phyloP scores from a whole-genome alignment of 2,888 invertebrate genomes.

The Oligia strigilis region DNA sequence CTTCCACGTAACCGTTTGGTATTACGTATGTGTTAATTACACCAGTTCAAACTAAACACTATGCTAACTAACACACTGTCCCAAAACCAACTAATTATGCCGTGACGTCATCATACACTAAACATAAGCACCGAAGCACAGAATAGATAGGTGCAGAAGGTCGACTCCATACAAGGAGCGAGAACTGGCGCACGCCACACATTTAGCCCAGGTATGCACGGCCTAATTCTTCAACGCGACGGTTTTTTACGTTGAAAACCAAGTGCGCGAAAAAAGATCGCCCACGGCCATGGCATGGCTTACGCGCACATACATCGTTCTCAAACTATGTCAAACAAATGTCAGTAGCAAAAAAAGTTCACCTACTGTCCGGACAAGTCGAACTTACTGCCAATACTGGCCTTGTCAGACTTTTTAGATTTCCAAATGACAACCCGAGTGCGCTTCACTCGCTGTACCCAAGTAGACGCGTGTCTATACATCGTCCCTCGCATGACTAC shows the following conservation, averaged over 20 bases:
- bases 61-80: conserved; percentile 54
- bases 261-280: not conserved
- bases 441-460: not conserved
- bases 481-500: too few relatives aligned
- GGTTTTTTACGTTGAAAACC: not conserved
- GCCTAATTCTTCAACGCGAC: too few relatives aligned
- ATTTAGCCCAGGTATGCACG: too few relatives aligned
- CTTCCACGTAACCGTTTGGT: conserved; percentile 9
- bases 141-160: not conserved
- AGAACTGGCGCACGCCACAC: not conserved
- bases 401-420: not conserved
- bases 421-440: not conserved
- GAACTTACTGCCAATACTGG: not conserved
- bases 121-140: conserved; percentile 40
- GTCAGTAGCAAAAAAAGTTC: not conserved
- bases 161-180: not conserved
- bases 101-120: conserved; percentile 57
- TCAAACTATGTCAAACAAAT: not conserved
- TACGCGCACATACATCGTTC: not conserved
- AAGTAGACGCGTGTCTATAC: not conserved
- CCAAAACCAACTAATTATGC: conserved; percentile 61
- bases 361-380: not conserved
- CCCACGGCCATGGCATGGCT: not conserved
- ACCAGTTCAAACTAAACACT: conserved; percentile 48
- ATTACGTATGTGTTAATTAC: conserved; percentile 43